Evolutionary conservation across 2,888 invertebrate species (phyloP).

Genomic region (Serrognathus titanus): DNA sequence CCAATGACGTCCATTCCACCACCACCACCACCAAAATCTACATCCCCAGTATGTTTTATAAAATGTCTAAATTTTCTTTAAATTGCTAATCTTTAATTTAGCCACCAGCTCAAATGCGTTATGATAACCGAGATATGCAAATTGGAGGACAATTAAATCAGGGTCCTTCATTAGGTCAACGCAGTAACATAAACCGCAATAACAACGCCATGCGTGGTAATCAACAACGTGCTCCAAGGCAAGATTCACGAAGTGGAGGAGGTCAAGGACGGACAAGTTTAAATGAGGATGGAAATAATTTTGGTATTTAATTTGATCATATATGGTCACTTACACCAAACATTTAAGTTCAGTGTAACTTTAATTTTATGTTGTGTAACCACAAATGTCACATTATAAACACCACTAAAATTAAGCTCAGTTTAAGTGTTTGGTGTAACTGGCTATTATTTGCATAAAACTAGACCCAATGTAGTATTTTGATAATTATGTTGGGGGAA

Average conservation of each 20-base stretch:
- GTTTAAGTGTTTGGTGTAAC: neutral
- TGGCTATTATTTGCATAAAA: no score
- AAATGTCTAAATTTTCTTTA: neutral
- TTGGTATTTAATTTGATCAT: slow-evolving; percentile 12
- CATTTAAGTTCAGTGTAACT: no score
- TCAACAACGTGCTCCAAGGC: slow-evolving; percentile 35
- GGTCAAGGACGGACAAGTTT: slow-evolving; percentile 36
- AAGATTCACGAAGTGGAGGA: slow-evolving; percentile 34
- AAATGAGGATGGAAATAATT: slow-evolving; percentile 37
- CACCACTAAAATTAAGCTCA: no score
- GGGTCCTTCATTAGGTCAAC: slow-evolving; percentile 22
- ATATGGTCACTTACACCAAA: neutral
- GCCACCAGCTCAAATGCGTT: slow-evolving; percentile 45
- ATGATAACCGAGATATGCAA: slow-evolving; percentile 43
- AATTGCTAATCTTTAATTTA: slow-evolving; percentile 23
- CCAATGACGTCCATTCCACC: slow-evolving; percentile 7
- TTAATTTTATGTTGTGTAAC: no score
- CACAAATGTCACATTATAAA: no score
- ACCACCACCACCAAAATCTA: slow-evolving; percentile 42
- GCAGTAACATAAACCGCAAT: slow-evolving; percentile 24
- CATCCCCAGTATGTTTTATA: slow-evolving; percentile 46
- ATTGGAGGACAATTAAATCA: slow-evolving; percentile 25
- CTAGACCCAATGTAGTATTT: no score
- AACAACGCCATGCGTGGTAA: slow-evolving; percentile 21
- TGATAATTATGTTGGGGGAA: neutral